Base-by-base conservation (phyloP, 2,888 invertebrate species). In the Malthinus flaveolus region DNA sequence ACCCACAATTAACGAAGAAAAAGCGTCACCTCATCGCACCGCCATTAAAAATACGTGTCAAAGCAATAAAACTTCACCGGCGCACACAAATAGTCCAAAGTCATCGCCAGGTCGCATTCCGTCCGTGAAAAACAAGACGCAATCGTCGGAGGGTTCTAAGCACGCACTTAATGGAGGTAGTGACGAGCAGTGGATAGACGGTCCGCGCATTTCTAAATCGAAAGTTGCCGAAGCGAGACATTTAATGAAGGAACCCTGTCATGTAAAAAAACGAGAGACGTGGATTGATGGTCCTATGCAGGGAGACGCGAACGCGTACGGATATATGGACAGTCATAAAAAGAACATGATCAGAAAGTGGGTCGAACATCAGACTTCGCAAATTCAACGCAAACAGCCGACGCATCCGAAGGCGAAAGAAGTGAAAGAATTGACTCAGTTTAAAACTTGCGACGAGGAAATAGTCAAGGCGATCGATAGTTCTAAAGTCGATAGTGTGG, bases 121-220 rank as follows among this genome's bases (percentile, higher is more conserved):
- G 78, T 70, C 78, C 69, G 75, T 83, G 3, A 85, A 85, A 47
- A 86, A 84, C 74, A 81, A 82, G 10, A 81, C 83, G 5, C 82
- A 84, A 10, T 79, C 81, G 7, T 81, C 76, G 68, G 81, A 84
- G 32, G 69, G 77, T 0, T 68, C 76, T 3, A 75, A 79, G 62
- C 86, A 85, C 71, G 77, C 78, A 1, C 71, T 74, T 13, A 81
- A 79, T 49, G 81, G 82, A 7, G 80, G 81, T 12, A 91, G 90
- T 66, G 94, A 95, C 72, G 97, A 97, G 73, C 93, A 95, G 74
- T 97, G 97, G 97, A 93, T 97, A 62, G 97, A 97, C 79, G 97
- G 97, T 0, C 97, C 97, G 0, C 85, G 94, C 73, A 91, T 95
- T 69, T 91, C 91, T 0, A 88, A 89, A 72, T 90, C 88, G 11